Evolutionary conservation across 2,113 vertebrate species (phyloP), one percentile per base, ranked within the genome.

Genomic region (Paralichthys olivaceus): DNA sequence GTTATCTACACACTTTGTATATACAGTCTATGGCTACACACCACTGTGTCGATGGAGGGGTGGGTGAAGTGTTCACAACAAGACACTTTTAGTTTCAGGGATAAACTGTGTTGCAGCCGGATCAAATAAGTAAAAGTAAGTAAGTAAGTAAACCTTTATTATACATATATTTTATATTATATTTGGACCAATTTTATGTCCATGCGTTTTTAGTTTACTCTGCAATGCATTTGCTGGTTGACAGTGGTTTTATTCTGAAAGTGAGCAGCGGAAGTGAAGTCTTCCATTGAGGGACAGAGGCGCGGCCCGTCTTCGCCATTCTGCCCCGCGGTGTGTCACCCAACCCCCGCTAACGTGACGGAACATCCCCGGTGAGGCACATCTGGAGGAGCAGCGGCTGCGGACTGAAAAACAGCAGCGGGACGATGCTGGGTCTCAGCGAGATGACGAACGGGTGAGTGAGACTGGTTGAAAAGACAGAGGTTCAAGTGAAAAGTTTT

Each of bases 361-460:
- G 49, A n/a, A 11, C 20, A 9, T 53, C 49, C 49, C 49, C 49
- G 19, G 19, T 3, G 49, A n/a, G 8, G 7, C 73, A 91, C 90
- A 92, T 92, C 90, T 91, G 90, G 49, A n/a, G 49, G 49, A n/a
- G 6, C 20, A 1, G 49, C 49, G 4, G 49, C 49, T n/a, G 49
- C 49, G 25, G 55, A 56, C 25, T 3, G 61, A 77, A 68, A 69
- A 15, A 54, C 23, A 2, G 13, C 23, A 6, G 59, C 49, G 63
- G 29, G 57, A 57, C 0, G 79, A 94, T 94, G 93, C 89, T 94
- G 29, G 92, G 77, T 37, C 47, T 94, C 6, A 80, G 84, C n/a
- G 93, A 93, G 59, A 92, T 94, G 93, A 94, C 91, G 0, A 93
- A 93, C 25, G 92, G 93, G 93, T 94, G 17, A 90, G 92, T 72